Conservation (phyloP, 2,888 invertebrate species). For the Tachystola acroxantha region DNA sequence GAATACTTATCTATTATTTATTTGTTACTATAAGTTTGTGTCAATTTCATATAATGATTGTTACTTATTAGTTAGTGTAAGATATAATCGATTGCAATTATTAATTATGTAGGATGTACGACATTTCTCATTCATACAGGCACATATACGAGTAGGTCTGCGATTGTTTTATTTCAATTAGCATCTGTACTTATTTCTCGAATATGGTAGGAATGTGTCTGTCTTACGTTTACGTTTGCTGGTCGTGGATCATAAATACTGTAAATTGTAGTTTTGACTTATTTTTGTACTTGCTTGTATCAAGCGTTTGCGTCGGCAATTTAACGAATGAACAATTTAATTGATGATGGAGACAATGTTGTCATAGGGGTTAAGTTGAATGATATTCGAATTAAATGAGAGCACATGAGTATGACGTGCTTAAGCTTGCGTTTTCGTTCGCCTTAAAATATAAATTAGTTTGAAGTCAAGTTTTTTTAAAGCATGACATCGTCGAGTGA, state of each 20-base stretch:
- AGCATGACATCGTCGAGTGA: not conserved
- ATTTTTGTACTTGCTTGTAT: constrained; percentile 19
- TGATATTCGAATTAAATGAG: no score
- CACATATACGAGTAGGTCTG: constrained; percentile 11
- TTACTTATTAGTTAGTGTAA: constrained; percentile 29
- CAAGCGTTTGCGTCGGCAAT: constrained; percentile 14
- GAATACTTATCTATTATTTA: constrained; percentile 23
- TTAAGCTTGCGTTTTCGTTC: not conserved
- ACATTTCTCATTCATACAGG: constrained; percentile 8
- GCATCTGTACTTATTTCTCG: constrained; percentile 26
- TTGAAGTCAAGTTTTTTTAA: not conserved
- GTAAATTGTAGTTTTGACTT: constrained; percentile 12
- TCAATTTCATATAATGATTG: constrained; percentile 51
- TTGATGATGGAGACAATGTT: no score
- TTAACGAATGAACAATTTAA: no score
- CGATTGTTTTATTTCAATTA: constrained; percentile 15
- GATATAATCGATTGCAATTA: constrained; percentile 13
- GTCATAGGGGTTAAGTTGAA: no score
- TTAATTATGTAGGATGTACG: constrained; percentile 6
- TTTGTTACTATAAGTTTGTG: constrained; percentile 33
- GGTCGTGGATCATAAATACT: constrained; percentile 19
- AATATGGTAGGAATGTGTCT: constrained; percentile 9
- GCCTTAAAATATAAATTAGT: no score
- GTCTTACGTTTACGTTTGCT: constrained; percentile 14
- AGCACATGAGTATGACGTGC: no score